These are phyloP conservation scores for Nephrotoma appendiculata DNA, from an alignment of 2,888 invertebrate species.

Conservation along the genomic window DNA sequence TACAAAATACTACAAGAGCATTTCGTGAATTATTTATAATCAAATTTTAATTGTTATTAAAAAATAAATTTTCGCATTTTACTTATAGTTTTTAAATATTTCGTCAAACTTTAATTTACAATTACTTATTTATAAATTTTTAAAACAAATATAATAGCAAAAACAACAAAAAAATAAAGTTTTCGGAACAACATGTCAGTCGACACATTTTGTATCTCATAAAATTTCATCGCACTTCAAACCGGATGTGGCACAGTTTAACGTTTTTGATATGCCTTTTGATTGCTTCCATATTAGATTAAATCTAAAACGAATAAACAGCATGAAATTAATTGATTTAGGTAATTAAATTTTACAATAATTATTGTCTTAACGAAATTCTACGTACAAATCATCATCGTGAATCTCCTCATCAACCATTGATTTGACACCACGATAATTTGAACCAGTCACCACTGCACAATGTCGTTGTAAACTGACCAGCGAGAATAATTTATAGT, in stretches of 20 bases:
- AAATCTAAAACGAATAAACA: neutral
- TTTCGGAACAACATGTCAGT: neutral
- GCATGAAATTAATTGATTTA: neutral
- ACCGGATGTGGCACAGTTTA: neutral
- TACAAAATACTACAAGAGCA: neutral
- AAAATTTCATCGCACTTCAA: neutral
- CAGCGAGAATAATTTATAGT: conserved; percentile 28
- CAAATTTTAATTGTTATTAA: neutral
- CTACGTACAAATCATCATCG: conserved; percentile 26
- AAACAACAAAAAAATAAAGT: neutral
- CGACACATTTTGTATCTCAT: neutral
- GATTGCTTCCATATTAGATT: neutral
- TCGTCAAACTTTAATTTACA: neutral
- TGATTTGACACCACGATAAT: conserved; percentile 21
- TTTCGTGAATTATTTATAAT: neutral
- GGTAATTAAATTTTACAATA: neutral
- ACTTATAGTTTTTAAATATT: neutral
- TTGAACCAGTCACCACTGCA: conserved; percentile 8
- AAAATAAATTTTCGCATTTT: neutral
- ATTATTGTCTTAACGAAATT: neutral
- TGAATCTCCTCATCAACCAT: conserved; percentile 27
- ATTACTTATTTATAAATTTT: neutral
- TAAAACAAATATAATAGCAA: neutral
- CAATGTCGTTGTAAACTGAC: conserved; percentile 31
- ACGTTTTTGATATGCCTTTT: neutral